phyloP scores from a whole-genome alignment of 2,113 vertebrate genomes.

The Hippopotamus amphibius region DNA sequence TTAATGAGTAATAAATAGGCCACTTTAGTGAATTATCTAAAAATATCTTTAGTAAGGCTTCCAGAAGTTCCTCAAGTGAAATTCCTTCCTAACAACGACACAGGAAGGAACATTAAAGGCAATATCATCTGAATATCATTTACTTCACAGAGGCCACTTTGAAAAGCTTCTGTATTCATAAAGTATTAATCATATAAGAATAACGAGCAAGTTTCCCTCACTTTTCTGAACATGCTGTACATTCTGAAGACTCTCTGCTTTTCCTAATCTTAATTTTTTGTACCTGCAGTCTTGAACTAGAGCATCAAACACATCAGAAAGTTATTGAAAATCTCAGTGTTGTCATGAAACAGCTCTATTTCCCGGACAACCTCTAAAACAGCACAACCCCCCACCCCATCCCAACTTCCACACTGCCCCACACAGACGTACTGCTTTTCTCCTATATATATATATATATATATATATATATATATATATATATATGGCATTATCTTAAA shows the following conservation, averaged over 20 bases:
- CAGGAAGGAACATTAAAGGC: background rate
- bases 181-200: background rate
- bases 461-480: too few relatives aligned
- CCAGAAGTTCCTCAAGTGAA: slow-evolving; percentile 62
- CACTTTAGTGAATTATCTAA: slow-evolving; percentile 64
- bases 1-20: slow-evolving; percentile 66
- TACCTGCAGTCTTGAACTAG: background rate
- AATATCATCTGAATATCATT: background rate
- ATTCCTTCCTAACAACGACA: slow-evolving; percentile 65
- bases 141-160: background rate
- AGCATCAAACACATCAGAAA: background rate
- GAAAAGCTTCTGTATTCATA: background rate
- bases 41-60: slow-evolving; percentile 61
- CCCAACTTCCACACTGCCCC: background rate
- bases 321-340: background rate
- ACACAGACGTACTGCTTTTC: background rate
- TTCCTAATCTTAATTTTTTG: background rate
- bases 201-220: background rate
- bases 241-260: background rate
- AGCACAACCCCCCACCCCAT: background rate
- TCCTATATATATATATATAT: background rate
- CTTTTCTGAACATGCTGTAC: background rate
- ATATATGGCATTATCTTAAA: too few relatives aligned
- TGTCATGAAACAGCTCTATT: background rate
- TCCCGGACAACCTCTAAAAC: background rate